Evolutionary conservation across 2,888 invertebrate genomes (phyloP), one percentile per base, ranked within the genome.

Genomic region (Drosophila pullipes): DNA sequence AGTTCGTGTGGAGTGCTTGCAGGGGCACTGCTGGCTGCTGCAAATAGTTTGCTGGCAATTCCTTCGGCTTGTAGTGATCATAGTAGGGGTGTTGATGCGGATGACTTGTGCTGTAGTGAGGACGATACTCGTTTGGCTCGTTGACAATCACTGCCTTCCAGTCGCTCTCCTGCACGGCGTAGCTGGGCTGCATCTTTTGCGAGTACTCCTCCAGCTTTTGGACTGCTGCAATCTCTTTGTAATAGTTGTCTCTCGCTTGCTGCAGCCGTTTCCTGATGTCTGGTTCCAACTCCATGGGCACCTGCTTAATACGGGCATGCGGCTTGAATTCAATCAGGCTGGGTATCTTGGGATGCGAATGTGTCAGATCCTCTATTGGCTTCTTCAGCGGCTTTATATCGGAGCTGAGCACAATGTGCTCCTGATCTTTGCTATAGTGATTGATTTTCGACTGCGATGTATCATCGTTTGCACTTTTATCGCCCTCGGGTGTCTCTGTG

Each of bases 371-470:
- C 77, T 92, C 91, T 11, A 93, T 82, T 7, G 91, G 91, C 28
- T 85, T 89, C 62, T 93, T 93, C 0, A 88, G 39, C 0, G 89
- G 85, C 44, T 91, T 91, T 2, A 93, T 89, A 66, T 93, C 93
- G 1, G 94, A 93, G 66, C 93, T 93, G 1, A 93, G 83, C 1
- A 93, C 91, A 44, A 93, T 93, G 44, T 93, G 93, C 16, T 94
- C 93, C 68, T 93, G 93, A 77, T 93, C 91, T 70, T 91, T 91
- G 76, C 93, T 93, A 53, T 93, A 94, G 54, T 93, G 93, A 84
- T 93, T 93, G 62, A 94, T 93, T 82, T 93, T 93, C 4, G 93
- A 93, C 60, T 93, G 94, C 0, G 94, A 93, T 13, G 91, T 83
- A 30, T 93, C 92, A 63, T 93, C 92, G 66, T 89, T 91, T 3